Evolutionary conservation across 37 sponge, comb jelly and placozoan genomes (phyloP), one percentile per base, ranked within the genome.

Genomic region (Tethya wilhelma): DNA sequence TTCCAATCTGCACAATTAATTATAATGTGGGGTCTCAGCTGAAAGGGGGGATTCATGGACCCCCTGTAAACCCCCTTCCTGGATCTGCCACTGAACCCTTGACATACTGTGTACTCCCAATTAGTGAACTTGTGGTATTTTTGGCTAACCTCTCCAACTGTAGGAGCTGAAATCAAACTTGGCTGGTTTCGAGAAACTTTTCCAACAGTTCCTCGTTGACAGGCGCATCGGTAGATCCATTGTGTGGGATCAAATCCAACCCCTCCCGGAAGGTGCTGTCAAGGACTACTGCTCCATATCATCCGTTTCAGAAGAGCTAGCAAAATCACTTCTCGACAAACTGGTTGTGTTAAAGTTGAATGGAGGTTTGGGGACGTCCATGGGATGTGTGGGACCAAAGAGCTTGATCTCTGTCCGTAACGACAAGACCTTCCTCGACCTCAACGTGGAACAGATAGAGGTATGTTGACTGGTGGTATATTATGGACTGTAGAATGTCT

Each of bases 271-370:
- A 2, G 59, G 29, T 2, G 85, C 85, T 1, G 83, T 88, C 4
- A 28, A 37, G 14, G 36, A 49, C 36, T 86, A 86, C 39, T 26
- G 41, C 17, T 19, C 77, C 11, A 87, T 91, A 26, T 44, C 38
- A 3, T 26, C 36, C 4, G 74, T 49, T 0, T 56, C 68, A 5
- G 28, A 31, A 19, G 38, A 38, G 38, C 25, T 64, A 28, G 71
- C 75, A 25, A 88, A 78, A 58, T 60, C 44, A 0, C 89, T 93
- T 9, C 76, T 98, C 64, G 68, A 95, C 68, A 95, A 98, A 43
- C 86, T 98, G 58, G 96, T 98, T 12, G 99, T 98, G 26, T 75
- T 98, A 31, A 98, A 98, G 64, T 86, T 98, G 38, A 98, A 98
- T 73, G 99, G 99, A 59, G 98, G 98, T 28, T 79, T 95, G 43